Base-by-base conservation (phyloP, 2,113 vertebrate species). In the Neogobius melanostomus region DNA sequence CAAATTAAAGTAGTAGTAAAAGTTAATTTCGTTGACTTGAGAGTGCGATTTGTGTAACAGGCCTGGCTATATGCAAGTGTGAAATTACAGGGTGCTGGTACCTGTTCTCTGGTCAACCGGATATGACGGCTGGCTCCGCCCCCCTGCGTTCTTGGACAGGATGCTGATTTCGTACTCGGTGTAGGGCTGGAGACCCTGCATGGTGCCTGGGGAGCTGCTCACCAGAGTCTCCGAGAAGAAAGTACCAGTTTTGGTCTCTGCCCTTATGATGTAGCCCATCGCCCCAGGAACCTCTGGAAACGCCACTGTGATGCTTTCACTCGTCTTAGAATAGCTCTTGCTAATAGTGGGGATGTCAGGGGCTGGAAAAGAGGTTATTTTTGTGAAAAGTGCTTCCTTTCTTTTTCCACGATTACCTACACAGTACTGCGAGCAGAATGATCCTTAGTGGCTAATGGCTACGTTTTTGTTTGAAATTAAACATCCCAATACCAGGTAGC, bases 221-320 rank as follows among this genome's bases (percentile, higher is more conserved):
- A 95, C 95, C 2, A 9, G 0, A 1, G 88, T 94, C 91, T 97
- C 95, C 43, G 78, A 65, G 60, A 95, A 91, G 49, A 92, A 92
- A 64, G 92, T 85, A 11, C 88, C 91, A 1, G 72, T 83, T 67
- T 89, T 68, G 0, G 91, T 88, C 85, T 93, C 77, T 2, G 95
- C 94, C 17, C 93, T 91, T 64, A 99, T 85, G 64, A 95, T 84
- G 66, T 98, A 98, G 82, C 90, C 47, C 59, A 88, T 94, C 52
- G 96, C 96, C 47, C 95, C 96, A 0, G 89, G 67, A 63, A 95
- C 93, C 0, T 88, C 74, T 6, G 72, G 85, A 90, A 97, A 98
- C 78, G 96, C 94, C 83, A 97, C 95, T 5, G 94, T 98, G 91
- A 98, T 95, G 75, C 96, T 96, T 84, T 89, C 87, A 77, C 96